A percentile compares a stretch with the other conserved stretches of the same genome.
phyloP scores from a whole-genome alignment of 2,797 vertebrate species.

The Cephalopachus bancanus region DNA sequence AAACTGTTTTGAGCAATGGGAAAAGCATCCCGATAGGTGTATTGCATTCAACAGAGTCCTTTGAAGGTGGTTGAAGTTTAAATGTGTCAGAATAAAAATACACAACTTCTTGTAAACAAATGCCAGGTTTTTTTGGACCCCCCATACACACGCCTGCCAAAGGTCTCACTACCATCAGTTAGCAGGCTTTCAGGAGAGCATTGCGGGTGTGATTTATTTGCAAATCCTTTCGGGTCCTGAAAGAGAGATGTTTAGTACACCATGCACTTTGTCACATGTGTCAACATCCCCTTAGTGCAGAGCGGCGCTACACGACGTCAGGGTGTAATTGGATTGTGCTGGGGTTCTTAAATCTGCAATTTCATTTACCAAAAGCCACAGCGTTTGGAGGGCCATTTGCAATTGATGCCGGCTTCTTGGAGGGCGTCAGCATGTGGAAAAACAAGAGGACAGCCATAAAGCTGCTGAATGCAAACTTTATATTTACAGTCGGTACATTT shows the following conservation, averaged over 20 bases:
- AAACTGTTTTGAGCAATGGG: no score
- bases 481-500: constrained; percentile 88
- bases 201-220: constrained; percentile 46
- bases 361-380: constrained; percentile 50
- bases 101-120: no score
- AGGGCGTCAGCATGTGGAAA: not conserved
- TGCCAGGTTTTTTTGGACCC: no score
- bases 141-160: not conserved
- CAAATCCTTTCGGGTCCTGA: constrained; percentile 61
- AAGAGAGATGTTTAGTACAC: constrained; percentile 62
- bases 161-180: not conserved
- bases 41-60: no score
- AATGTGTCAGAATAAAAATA: no score
- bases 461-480: constrained; percentile 86
- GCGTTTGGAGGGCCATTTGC: not conserved
- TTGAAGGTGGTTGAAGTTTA: no score
- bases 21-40: no score
- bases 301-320: not conserved
- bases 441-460: constrained; percentile 75
- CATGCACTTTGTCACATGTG: not conserved
- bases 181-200: constrained; percentile 32
- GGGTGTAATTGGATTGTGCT: constrained; percentile 59
- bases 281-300: not conserved
- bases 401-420: accelerated
- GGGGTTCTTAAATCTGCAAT: constrained; percentile 58